phyloP scores from a whole-genome alignment of 2,113 vertebrate genomes.

The Sorex fumeus region DNA sequence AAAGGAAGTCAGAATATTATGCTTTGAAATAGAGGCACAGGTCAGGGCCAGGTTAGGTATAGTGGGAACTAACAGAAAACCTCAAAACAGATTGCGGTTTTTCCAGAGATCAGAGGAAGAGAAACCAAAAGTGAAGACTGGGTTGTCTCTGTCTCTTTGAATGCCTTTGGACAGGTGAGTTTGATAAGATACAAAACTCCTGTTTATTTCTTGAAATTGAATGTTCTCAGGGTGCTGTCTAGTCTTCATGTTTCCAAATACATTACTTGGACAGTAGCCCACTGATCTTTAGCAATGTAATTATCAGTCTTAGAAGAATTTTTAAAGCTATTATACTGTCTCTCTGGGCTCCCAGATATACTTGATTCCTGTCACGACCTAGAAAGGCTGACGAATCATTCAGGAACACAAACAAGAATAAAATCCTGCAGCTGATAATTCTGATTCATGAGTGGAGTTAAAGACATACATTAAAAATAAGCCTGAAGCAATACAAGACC shows the following conservation, averaged over 20 bases:
- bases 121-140: background rate
- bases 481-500: background rate
- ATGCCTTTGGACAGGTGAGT: background rate
- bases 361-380: background rate
- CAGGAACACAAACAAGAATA: slow-evolving; percentile 38
- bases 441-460: slow-evolving; percentile 45
- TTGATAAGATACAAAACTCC: background rate
- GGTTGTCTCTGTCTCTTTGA: background rate
- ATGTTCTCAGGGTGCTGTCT: rapidly evolving
- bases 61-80: background rate
- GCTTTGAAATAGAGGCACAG: background rate
- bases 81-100: background rate
- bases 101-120: background rate
- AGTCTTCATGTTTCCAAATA: background rate
- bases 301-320: background rate
- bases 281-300: slow-evolving; percentile 28
- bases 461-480: slow-evolving; percentile 39
- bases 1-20: background rate
- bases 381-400: slow-evolving; percentile 1
- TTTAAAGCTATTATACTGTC: background rate
- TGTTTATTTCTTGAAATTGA: background rate
- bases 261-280: background rate
- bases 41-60: background rate
- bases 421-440: slow-evolving; percentile 53
- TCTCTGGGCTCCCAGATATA: background rate